Evolutionary conservation across 2,797 vertebrate species (phyloP), one percentile per base, ranked within the genome.

Genomic region (Coluber constrictor): DNA sequence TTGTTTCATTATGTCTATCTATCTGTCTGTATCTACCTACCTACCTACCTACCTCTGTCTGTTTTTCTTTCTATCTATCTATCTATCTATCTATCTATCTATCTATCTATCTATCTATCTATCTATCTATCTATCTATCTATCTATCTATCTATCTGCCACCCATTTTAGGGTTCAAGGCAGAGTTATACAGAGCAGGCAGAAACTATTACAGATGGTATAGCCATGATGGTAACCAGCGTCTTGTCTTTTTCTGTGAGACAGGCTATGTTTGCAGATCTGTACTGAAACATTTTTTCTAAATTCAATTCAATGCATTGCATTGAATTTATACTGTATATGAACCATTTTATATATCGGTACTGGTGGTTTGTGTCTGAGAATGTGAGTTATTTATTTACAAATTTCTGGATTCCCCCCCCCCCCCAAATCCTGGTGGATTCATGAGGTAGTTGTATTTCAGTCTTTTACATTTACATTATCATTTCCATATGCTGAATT

Each of bases 41-140:
- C 27, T 63, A 1, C 11, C 60, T 60, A 0, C 8, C 59, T 23
- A 0, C 8, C 59, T 32, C 63, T 15, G 0, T 2, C 63, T 13
- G 1, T 29, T 10, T 29, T 1, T 29, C 27, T n/a, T 0, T 29
- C 61, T n/a, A 1, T 29, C 27, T 29, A 0, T 13, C 27, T 29
- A 4, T 27, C 61, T 60, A 1, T 5, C 59, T 25, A 3, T 5
- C 20, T 60, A 1, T 5, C 59, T 57, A 3, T 23, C 25, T 29
- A 4, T 61, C 23, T 61, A 3, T 61, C 8, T 5, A 16, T 16
- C 13, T 56, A 16, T 4, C 13, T 56, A 16, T 5, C 13, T 56
- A 56, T 1, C 13, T 55, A 55, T 10, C 25, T 61, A 23, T 3
- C 60, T 61, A 12, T 12, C 61, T n/a, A 29, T 5, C 61, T 29